Evolutionary conservation across 2,797 vertebrate species (phyloP).

Genomic region (Mormyrops boulengeri): DNA sequence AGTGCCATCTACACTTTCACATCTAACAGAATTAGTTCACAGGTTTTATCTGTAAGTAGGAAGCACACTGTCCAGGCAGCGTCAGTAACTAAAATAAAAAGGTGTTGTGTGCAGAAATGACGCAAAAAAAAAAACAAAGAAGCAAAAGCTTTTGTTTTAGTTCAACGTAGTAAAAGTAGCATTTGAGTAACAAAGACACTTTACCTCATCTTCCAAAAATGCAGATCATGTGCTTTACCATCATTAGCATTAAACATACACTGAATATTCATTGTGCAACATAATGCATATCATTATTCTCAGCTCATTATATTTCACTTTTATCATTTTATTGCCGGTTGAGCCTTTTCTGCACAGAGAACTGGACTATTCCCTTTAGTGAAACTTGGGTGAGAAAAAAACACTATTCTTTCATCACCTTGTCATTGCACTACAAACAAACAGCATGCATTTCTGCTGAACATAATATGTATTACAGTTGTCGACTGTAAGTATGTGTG

Average conservation of each 20-base stretch:
- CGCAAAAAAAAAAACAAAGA: background rate
- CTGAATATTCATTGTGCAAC: slow-evolving; percentile 15
- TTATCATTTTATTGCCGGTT: background rate
- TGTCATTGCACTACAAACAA: background rate
- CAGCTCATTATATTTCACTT: slow-evolving; percentile 13
- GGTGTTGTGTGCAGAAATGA: background rate
- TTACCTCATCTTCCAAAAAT: background rate
- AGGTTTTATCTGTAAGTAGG: background rate
- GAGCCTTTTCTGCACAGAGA: background rate
- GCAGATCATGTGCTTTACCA: background rate
- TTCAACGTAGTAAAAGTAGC: background rate
- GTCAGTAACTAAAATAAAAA: background rate
- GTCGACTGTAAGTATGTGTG: background rate
- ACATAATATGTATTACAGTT: background rate
- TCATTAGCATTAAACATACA: slow-evolving; percentile 12
- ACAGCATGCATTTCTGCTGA: background rate
- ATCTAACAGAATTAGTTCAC: background rate
- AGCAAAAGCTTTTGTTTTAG: background rate
- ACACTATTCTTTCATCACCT: background rate
- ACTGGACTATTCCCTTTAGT: background rate
- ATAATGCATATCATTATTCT: slow-evolving; percentile 27
- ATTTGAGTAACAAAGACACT: background rate
- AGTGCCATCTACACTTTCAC: background rate
- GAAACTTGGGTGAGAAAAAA: background rate
- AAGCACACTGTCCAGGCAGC: background rate